Base-by-base conservation (phyloP, 2,888 invertebrate genomes). In the Euplagia quadripunctaria region DNA sequence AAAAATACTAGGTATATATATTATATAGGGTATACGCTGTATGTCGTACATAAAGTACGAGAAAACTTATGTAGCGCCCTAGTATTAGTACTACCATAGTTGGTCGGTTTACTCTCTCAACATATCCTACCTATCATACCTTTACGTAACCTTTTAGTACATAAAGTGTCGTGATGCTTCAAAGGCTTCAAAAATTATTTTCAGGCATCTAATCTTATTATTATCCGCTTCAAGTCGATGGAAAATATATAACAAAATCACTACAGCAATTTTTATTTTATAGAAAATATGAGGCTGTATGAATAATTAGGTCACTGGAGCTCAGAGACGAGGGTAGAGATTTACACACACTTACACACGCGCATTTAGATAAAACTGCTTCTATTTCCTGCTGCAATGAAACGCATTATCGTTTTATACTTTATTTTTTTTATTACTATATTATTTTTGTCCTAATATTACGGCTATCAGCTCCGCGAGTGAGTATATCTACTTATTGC, bases 301-400 rank as follows among this genome's bases (percentile, higher is more conserved):
- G 85, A 88, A 87, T 91, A 93, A 93, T 92, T 93, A 88, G 93
- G 93, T 93, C 93, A 93, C 86, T 87, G 81, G 89, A 87, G 83
- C 89, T 86, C 85, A 79, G 79, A 83, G 85, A 84, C 80, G 84
- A 79, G 76, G 79, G 76, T 73, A 77, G 74, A 31, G 16, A 17
- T 49, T 80, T 79, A 82, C 75, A 71, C 83, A 80, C 51, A 64
- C 67, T 7, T 12, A 63, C 7, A 14, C 31, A 31, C 31, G 31
- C 31, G 31, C 14, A 31, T 12, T 20, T 14, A 85, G 82, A 85
- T 87, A 86, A 83, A 85, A 83, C 79, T 83, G 81, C 81, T 85
- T 82, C 82, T 84, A 87, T 86, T 88, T 87, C 83, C 83, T 83
- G 83, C 84, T 80, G 81, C 82, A 78, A 72, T 75, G 78, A 55